Conservation (phyloP, 2,113 vertebrate species). For the Echinops telfairi region DNA sequence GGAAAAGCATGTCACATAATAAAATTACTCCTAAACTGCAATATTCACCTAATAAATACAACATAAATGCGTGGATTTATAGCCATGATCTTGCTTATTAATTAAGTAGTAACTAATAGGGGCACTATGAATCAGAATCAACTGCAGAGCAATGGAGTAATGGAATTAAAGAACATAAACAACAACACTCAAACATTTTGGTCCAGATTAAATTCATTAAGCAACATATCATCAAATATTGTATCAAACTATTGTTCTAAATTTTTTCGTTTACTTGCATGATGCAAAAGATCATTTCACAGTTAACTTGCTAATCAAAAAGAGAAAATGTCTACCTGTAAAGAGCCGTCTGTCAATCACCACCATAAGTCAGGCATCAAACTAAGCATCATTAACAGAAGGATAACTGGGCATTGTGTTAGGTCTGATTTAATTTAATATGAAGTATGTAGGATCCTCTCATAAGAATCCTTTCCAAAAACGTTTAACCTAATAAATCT, state of each 20-base stretch:
- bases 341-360: not conserved
- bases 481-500: too few species aligned
- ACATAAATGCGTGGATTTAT: conserved; percentile 6
- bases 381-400: conserved; percentile 15
- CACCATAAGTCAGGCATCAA: conserved; percentile 8
- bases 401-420: not conserved
- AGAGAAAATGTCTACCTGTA: not conserved
- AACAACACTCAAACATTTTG: conserved; percentile 28
- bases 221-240: conserved; percentile 3
- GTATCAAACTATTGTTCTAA: conserved; percentile 41
- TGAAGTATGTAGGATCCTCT: not conserved
- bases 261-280: conserved; percentile 9
- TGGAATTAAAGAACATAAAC: not conserved
- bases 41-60: conserved; percentile 38
- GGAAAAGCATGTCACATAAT: conserved; percentile 19
- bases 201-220: conserved; percentile 24
- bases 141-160: not conserved
- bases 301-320: conserved; percentile 35
- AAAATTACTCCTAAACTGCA: conserved; percentile 40
- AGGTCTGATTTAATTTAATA: conserved; percentile 22
- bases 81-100: conserved; percentile 32
- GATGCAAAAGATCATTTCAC: conserved; percentile 18
- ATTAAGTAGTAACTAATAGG: not conserved
- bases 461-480: conserved; percentile 3
- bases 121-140: too few species aligned